Conservation (phyloP, 2,888 invertebrate species). For the Pristionchus mayeri region DNA sequence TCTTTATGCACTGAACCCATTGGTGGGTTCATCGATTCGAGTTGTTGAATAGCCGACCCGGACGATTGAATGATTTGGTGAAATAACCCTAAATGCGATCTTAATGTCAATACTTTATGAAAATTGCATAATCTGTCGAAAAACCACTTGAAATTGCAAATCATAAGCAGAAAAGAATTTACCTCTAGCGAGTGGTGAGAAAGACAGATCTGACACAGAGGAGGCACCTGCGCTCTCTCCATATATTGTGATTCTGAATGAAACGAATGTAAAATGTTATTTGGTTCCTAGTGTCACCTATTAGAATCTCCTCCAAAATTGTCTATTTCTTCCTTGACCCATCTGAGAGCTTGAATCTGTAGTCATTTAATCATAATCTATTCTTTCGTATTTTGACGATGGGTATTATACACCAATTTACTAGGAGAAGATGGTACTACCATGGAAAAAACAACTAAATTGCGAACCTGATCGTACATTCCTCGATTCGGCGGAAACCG, state of each 20-base stretch:
- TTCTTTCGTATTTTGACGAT: no score
- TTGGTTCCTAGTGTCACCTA: background rate
- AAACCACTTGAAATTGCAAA: no score
- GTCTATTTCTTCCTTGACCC: conserved; percentile 36
- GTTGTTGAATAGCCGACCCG: background rate
- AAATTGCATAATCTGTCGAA: no score
- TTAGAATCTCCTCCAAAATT: conserved; percentile 37
- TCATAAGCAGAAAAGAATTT: no score
- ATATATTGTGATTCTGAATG: background rate
- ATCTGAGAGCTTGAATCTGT: conserved; percentile 6
- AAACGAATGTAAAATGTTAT: background rate
- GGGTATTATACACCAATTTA: no score
- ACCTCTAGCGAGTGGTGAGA: background rate
- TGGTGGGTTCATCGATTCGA: no score
- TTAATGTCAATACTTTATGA: no score
- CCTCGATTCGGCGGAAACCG: conserved; percentile 31
- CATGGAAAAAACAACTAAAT: no score
- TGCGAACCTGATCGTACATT: conserved; percentile 8
- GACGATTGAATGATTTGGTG: conserved; percentile 30
- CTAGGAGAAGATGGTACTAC: no score
- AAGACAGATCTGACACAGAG: background rate
- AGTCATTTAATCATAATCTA: background rate
- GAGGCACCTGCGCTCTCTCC: background rate
- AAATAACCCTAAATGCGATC: conserved; percentile 37
- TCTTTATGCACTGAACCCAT: background rate